Evolutionary conservation across 35 echinoderm and acorn worm species (phyloP).

Genomic region (Holothuria glaberrima): DNA sequence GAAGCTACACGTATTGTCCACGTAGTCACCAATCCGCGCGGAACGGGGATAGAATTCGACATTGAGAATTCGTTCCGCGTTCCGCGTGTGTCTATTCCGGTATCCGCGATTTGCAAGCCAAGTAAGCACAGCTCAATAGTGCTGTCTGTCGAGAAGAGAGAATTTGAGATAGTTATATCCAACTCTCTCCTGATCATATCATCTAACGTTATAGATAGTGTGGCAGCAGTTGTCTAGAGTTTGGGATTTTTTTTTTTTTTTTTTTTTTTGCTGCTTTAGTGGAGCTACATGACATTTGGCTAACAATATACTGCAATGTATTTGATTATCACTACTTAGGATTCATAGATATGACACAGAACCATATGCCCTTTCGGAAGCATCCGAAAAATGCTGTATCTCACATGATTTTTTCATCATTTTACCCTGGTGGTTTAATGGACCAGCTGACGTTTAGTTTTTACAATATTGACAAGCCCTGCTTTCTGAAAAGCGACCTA

Average conservation of each 20-base stretch:
- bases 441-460: too few species aligned
- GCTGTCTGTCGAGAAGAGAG: constrained; percentile 74
- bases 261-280: constrained; percentile 50
- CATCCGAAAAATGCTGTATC: constrained; percentile 65
- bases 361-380: constrained; percentile 56
- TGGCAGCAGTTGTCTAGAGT: constrained; percentile 64
- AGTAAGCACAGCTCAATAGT: too few species aligned
- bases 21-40: too few species aligned
- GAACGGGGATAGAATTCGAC: too few species aligned
- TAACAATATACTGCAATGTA: constrained; percentile 42
- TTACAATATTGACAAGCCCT: constrained; percentile 30
- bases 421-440: constrained; percentile 43
- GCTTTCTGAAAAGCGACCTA: constrained; percentile 36
- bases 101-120: too few species aligned
- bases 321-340: background rate
- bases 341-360: constrained; percentile 55
- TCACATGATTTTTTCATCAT: background rate
- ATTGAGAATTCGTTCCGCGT: too few species aligned
- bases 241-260: too few species aligned
- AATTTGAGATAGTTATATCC: background rate
- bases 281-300: constrained; percentile 56
- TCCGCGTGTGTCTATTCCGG: too few species aligned
- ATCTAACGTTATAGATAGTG: constrained; percentile 32
- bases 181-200: constrained; percentile 34
- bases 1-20: too few species aligned